These are phyloP conservation scores for Scomber scombrus DNA, from an alignment of 2,113 vertebrate genomes.

Conservation along the genomic window DNA sequence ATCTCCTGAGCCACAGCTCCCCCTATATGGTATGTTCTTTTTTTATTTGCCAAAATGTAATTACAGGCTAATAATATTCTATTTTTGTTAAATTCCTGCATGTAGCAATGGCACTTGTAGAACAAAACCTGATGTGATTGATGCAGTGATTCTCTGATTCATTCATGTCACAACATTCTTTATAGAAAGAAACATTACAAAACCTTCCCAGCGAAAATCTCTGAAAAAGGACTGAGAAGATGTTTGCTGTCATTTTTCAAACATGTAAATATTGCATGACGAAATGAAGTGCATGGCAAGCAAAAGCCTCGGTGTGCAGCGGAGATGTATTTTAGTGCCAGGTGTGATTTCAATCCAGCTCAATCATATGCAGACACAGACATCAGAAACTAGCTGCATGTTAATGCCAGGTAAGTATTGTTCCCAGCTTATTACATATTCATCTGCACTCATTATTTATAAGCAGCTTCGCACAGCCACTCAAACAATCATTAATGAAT, in stretches of 20 bases:
- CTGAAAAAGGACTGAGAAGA: not conserved
- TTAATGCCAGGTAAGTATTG: slow-evolving; percentile 55
- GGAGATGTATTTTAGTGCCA: slow-evolving; percentile 15
- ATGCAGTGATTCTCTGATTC: not conserved
- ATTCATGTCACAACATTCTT: not conserved
- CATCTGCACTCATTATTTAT: slow-evolving; percentile 61
- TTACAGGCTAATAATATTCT: too few relatives aligned
- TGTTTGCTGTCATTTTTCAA: not conserved
- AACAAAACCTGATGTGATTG: too few relatives aligned
- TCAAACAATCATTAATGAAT: slow-evolving; percentile 28
- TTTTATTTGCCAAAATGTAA: too few relatives aligned
- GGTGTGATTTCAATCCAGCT: slow-evolving; percentile 41
- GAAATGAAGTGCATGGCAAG: slow-evolving; percentile 13
- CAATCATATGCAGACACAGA: slow-evolving; percentile 40
- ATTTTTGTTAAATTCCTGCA: too few relatives aligned
- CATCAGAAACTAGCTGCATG: slow-evolving; percentile 46
- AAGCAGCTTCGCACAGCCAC: slow-evolving; percentile 24
- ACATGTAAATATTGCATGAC: slow-evolving; percentile 9
- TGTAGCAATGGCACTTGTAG: too few relatives aligned
- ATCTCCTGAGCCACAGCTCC: too few relatives aligned
- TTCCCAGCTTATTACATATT: slow-evolving; percentile 54
- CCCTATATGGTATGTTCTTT: too few relatives aligned
- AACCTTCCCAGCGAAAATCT: not conserved
- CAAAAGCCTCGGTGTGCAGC: not conserved
- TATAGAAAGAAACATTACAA: not conserved